Evolutionary conservation across 2,797 vertebrate species (phyloP), one percentile per base, ranked within the genome.

Genomic region (Rhabdomys pumilio): DNA sequence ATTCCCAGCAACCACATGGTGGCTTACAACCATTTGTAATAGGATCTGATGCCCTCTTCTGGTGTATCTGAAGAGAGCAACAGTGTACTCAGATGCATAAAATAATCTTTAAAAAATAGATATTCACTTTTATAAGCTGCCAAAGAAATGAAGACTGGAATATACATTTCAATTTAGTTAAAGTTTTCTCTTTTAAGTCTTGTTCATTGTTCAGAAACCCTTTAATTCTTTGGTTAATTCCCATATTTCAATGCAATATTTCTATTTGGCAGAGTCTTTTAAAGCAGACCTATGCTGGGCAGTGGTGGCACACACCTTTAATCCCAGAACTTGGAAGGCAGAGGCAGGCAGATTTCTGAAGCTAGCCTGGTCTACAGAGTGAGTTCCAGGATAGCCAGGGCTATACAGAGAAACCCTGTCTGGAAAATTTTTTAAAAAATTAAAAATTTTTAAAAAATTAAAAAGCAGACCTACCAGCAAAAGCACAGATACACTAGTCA

Each of bases 61-160:
- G 63, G 11, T 65, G 63, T 65, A 26, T 12, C 26, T 65, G 63
- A 65, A 65, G 63, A 29, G 3, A 65, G 26, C 11, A 31, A 31
- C 26, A 65, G 26, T 65, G 13, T 4, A 31, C 29, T 67, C 31
- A 67, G 6, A 67, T 67, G 7, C 31, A 67, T 14, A 67, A 67
- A 67, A 67, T 26, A 61, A 67, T 34, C 65, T 67, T 67, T 67
- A 2, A 67, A 67, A 67, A 67, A 67, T 57, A 94, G 84, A 90
- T 92, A 94, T 85, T 86, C 89, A 89, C 24, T 14, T 83, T 94
- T 86, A 79, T 20, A 92, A 91, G 50, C 77, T 95, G 86, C 76
- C 72, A 93, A 83, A 94, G 96, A 93, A 92, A 85, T 95, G 94
- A 85, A 72, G 67, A 53, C 53, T 95, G 38, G 93, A 97, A 93